These are phyloP conservation scores for Propsilocerus akamusi DNA, from an alignment of 1,140 invertebrate species.

Conservation along the genomic window DNA sequence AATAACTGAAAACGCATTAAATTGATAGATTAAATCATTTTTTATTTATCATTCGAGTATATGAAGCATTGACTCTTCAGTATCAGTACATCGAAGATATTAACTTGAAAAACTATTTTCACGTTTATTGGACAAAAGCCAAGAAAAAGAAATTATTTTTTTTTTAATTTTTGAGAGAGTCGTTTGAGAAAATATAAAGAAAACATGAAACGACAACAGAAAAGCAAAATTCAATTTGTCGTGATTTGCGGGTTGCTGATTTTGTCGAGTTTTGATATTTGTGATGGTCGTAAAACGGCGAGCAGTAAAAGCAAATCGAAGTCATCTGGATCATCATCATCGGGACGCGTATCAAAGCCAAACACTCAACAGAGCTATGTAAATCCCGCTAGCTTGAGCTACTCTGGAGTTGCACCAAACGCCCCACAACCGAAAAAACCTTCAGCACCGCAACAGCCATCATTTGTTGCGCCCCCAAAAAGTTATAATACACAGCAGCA, in stretches of 20 bases:
- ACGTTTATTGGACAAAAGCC: too few relatives aligned
- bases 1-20: too few relatives aligned
- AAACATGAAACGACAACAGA: neutral
- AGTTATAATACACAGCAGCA: too few relatives aligned
- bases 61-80: too few relatives aligned
- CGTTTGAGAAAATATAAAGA: too few relatives aligned
- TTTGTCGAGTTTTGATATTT: neutral
- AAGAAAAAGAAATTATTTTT: too few relatives aligned
- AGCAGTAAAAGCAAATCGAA: neutral
- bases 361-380: neutral
- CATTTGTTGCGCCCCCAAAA: too few relatives aligned
- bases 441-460: neutral
- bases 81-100: too few relatives aligned
- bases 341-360: neutral
- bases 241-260: neutral
- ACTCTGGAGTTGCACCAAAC: neutral
- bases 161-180: too few relatives aligned
- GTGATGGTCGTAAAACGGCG: neutral
- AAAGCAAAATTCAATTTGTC: neutral
- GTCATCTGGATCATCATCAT: neutral
- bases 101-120: too few relatives aligned
- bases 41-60: too few relatives aligned
- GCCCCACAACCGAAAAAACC: neutral
- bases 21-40: too few relatives aligned
- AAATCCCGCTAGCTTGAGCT: neutral